phyloP scores from a whole-genome alignment of 1,140 invertebrate species.

The Bicyclus anynana region DNA sequence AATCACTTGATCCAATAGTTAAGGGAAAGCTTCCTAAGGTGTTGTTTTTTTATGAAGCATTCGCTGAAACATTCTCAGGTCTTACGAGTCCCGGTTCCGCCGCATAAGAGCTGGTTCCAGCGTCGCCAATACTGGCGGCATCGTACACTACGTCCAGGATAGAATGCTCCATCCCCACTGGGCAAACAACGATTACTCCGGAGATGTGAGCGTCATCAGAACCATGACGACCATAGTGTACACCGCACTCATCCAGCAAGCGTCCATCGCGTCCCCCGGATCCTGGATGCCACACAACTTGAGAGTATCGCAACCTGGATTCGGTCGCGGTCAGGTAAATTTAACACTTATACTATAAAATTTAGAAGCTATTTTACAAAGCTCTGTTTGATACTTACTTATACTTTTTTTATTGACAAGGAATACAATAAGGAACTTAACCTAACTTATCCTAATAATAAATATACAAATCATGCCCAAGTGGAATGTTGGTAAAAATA shows the following conservation, averaged over 20 bases:
- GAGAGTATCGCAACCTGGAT: conserved; percentile 31
- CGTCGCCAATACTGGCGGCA: conserved; percentile 23
- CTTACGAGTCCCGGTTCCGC: conserved; percentile 14
- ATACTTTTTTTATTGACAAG: too few relatives aligned
- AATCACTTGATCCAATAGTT: too few relatives aligned
- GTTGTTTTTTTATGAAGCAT: too few relatives aligned
- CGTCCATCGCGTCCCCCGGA: conserved; percentile 14
- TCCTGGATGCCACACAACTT: conserved; percentile 21
- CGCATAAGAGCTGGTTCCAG: conserved; percentile 36
- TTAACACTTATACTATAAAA: background rate
- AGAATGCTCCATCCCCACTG: conserved; percentile 37
- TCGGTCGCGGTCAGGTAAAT: conserved; percentile 27
- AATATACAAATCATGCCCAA: too few relatives aligned
- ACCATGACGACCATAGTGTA: conserved; percentile 19
- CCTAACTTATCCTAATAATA: too few relatives aligned
- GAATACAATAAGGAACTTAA: too few relatives aligned
- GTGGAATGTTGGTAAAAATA: too few relatives aligned
- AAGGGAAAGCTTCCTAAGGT: too few relatives aligned
- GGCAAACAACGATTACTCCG: conserved; percentile 16
- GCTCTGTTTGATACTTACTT: too few relatives aligned
- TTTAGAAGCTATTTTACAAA: too few relatives aligned
- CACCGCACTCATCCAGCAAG: conserved; percentile 22
- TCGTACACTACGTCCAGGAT: conserved; percentile 10
- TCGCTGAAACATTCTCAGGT: conserved; percentile 21
- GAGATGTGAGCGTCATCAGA: conserved; percentile 33